Conservation (phyloP, 2,113 vertebrate species). For the Puma concolor region DNA sequence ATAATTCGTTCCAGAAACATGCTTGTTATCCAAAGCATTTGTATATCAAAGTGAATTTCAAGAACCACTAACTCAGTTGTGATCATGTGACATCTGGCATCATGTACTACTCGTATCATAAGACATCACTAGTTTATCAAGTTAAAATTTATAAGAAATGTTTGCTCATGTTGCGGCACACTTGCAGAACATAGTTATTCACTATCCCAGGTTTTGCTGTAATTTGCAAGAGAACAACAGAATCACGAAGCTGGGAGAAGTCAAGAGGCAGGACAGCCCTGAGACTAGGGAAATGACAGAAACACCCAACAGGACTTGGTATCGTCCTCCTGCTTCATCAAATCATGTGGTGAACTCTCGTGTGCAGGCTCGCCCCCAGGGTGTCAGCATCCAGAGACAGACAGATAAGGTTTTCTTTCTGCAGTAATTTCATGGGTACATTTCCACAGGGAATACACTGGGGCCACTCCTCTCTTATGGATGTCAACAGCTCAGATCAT, state of each 20-base stretch:
- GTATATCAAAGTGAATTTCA: too few species aligned
- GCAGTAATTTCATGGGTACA: not conserved
- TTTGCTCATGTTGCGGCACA: too few species aligned
- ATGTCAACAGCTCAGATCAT: not conserved
- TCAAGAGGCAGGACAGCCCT: not conserved
- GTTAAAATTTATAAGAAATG: too few species aligned
- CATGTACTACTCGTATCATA: too few species aligned
- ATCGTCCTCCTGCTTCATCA: not conserved
- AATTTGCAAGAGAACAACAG: not conserved
- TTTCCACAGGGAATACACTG: not conserved
- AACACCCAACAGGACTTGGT: not conserved
- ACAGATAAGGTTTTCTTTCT: not conserved
- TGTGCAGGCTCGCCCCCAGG: not conserved
- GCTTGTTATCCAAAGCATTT: too few species aligned
- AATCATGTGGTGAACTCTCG: not conserved
- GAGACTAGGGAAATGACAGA: not conserved
- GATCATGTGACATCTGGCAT: too few species aligned
- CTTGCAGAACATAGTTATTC: too few species aligned
- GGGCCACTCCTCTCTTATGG: not conserved
- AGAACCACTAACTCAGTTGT: too few species aligned
- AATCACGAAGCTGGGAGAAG: not conserved
- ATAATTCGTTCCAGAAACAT: too few species aligned
- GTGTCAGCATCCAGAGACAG: not conserved
- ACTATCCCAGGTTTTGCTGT: not conserved
- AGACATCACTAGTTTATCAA: too few species aligned